Base-by-base conservation (phyloP, 1,140 invertebrate species). In the Heliconius nattereri region DNA sequence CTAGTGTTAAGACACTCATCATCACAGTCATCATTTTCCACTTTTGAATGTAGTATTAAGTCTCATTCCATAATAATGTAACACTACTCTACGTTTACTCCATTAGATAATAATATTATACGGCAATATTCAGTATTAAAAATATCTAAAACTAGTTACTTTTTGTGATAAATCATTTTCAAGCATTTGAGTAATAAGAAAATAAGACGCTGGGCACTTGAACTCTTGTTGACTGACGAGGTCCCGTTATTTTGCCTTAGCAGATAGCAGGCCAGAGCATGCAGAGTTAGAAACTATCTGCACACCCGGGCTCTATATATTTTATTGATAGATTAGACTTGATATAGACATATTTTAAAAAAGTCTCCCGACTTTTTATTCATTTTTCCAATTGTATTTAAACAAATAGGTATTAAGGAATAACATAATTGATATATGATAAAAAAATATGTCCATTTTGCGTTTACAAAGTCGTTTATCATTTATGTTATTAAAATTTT, bases 171-270 rank as follows among this genome's bases (percentile, higher is more conserved):
- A 45, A 52, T 26, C 54, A 75, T 49, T 75, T 77, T 71, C 75
- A 45, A 76, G 49, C 76, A 57, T 45, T 26, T 72, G 7, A 40
- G 35, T 49, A 37, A 29, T 75, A 80, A 84, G 81, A 81, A 82
- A 82, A 85, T 85, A 35, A 71, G 80, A 81, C 81, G 73, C 72
- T 83, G 77, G 66, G 80, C 78, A 83, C 73, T 84, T 78, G 81
- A 83, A 83, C 78, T 85, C 85, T 83, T 78, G 81, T 83, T 73
- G 78, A 73, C 79, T 82, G 74, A 79, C 82, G 72, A 78, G 75
- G 76, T 86, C 85, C 85, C 85, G 85, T 86, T 86, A 86, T 82
- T 76, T 76, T 76, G 80, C 82, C 80, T 81, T 77, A 77, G 76
- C 80, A 81, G 82, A 81, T 81, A 84, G 32, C 32, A 35, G 82